Base-by-base conservation (phyloP, 2,797 vertebrate species). In the Spinibarbus caldwelli region DNA sequence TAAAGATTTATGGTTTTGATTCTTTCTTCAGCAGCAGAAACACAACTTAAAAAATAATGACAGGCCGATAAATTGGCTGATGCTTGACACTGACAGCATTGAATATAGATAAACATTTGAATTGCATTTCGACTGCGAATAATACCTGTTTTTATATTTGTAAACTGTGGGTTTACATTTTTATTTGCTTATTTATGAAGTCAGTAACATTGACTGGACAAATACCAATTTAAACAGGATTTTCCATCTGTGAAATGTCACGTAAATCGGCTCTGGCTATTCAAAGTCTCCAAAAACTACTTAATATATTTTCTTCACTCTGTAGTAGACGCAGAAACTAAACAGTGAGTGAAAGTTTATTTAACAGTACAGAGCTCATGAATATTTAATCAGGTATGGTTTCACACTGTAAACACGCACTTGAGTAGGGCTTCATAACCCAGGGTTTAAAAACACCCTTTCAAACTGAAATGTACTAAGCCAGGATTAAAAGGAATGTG, bases 11-110 rank as follows among this genome's bases (percentile, higher is more conserved):
- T 31, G 59, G 15, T 31, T 38, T 78, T 64, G 17, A 72, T 49
- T 80, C 29, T 15, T 71, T 57, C 36, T 71, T 78, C 71, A 78
- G 84, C 73, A 88, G 57, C 49, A 87, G 47, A 70, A 73, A 80
- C 29, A 36, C 57, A 5, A 21, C 29, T 9, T 66, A 43, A 4
- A 68, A 73, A 31, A 76, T 12, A 6, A 31, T 4, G 49, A 34
- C 10, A 7, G 10, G 19, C 5, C 2, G 5, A 41, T 41, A 59
- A 26, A 78, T 19, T 1, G 0, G 7, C 23, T 59, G 31, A 76
- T 29, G 17, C 26, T 41, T 29, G 54, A 59, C 34, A 38, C 0
- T n/a, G 34, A 41, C 49, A 59, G 23, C 23, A 19, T 1, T 19
- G 54, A 19, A 34, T n/a, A 38, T 15, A n/a, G 36, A 26, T 59